These are phyloP conservation scores for Centropus unirufus DNA, from an alignment of 2,113 vertebrate species.

Conservation along the genomic window DNA sequence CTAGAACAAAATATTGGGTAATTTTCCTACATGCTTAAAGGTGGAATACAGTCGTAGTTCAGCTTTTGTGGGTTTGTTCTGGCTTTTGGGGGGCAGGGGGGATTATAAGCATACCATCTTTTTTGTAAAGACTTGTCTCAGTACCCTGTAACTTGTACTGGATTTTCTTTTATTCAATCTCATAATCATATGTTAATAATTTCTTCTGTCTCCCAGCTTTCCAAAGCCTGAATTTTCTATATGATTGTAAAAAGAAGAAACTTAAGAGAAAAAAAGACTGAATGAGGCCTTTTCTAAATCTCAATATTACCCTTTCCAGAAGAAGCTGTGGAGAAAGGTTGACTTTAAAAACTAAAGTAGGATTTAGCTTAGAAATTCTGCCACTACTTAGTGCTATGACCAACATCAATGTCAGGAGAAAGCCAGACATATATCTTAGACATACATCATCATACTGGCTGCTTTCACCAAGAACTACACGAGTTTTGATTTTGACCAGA, in stretches of 20 bases:
- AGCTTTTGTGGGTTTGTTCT: accelerated
- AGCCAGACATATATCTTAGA: not conserved
- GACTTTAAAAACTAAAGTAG: not conserved
- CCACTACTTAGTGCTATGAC: not conserved
- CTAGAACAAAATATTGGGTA: not conserved
- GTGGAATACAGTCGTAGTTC: not conserved
- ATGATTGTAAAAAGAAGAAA: not conserved
- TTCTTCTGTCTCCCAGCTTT: not conserved
- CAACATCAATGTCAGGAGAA: accelerated
- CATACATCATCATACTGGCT: not conserved
- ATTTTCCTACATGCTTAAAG: not conserved
- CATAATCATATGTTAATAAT: not conserved
- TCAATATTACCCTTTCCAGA: not conserved
- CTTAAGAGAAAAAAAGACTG: not conserved
- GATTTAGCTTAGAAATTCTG: not conserved
- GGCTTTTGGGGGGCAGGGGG: not conserved
- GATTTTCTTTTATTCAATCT: not conserved
- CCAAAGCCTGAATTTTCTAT: not conserved
- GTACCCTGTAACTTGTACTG: not conserved
- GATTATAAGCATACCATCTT: not conserved
- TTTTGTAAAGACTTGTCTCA: not conserved
- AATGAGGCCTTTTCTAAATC: not conserved
- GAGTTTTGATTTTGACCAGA: not conserved
- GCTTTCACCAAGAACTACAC: not conserved
- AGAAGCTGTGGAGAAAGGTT: not conserved